phyloP scores from a whole-genome alignment of 2,797 vertebrate genomes.

The Tapera naevia region DNA sequence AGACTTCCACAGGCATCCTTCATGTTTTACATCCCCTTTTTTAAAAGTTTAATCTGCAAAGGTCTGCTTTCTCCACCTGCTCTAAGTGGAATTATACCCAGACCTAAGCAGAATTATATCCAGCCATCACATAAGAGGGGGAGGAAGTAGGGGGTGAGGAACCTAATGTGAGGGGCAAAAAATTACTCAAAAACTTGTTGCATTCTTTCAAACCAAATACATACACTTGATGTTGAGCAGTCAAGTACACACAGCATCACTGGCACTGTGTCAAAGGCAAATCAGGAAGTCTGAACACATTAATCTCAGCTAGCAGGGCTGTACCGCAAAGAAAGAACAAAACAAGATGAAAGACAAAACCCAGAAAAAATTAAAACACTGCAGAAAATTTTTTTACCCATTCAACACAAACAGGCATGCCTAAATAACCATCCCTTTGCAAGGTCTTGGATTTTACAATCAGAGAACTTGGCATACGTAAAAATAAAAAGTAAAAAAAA shows the following conservation, averaged over 20 bases:
- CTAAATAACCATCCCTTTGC: neutral
- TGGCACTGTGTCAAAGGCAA: neutral
- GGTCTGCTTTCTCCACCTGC: neutral
- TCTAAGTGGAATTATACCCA: neutral
- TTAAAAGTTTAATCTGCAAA: neutral
- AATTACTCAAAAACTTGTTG: neutral
- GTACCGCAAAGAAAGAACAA: neutral
- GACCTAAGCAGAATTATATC: neutral
- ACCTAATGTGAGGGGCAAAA: neutral
- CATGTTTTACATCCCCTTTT: neutral
- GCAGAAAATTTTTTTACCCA: neutral
- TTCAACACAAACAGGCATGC: neutral
- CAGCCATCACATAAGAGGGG: neutral
- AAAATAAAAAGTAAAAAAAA: neutral
- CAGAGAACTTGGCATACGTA: neutral
- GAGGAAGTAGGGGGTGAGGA: too few species aligned
- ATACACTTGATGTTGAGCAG: neutral
- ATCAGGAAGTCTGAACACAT: neutral
- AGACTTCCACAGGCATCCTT: neutral
- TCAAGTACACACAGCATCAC: neutral
- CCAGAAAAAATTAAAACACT: neutral
- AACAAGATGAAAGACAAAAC: neutral
- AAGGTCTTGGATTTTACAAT: neutral
- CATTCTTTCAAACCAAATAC: neutral
- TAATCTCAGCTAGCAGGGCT: neutral